These are phyloP conservation scores for Epinephelus awoara DNA, from an alignment of 2,797 vertebrate species.

Conservation along the genomic window DNA sequence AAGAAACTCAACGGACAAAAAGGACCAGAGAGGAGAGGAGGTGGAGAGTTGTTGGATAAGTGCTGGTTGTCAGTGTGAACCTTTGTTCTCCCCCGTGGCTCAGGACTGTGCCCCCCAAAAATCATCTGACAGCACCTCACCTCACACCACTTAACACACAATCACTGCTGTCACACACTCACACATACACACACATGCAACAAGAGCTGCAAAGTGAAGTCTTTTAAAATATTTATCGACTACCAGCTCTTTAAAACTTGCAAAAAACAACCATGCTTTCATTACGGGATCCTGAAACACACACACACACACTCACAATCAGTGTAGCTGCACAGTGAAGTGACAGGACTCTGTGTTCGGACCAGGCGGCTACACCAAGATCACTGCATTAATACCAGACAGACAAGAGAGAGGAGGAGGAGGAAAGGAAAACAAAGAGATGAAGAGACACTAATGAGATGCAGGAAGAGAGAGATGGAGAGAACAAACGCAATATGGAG, in stretches of 20 bases:
- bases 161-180: constrained; percentile 15
- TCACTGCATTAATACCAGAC: constrained; percentile 49
- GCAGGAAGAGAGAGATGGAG: constrained; percentile 23
- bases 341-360: constrained; percentile 63
- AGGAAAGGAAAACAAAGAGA: constrained; percentile 28
- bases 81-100: constrained; percentile 40
- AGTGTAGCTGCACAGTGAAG: constrained; percentile 48
- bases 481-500: constrained; percentile 33
- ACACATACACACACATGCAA: constrained; percentile 21
- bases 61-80: constrained; percentile 56
- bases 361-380: constrained; percentile 53
- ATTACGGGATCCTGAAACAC: constrained; percentile 36
- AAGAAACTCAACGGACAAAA: neutral
- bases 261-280: constrained; percentile 51
- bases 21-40: constrained; percentile 9
- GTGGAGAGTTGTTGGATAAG: constrained; percentile 49
- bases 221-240: constrained; percentile 76
- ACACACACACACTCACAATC: constrained; percentile 35
- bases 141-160: constrained; percentile 54
- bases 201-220: constrained; percentile 66
- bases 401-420: constrained; percentile 41
- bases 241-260: constrained; percentile 69
- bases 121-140: constrained; percentile 54
- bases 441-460: constrained; percentile 50
- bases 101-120: constrained; percentile 24